Evolutionary conservation across 2,888 invertebrate genomes (phyloP).

Genomic region (Pollenia angustigena): DNA sequence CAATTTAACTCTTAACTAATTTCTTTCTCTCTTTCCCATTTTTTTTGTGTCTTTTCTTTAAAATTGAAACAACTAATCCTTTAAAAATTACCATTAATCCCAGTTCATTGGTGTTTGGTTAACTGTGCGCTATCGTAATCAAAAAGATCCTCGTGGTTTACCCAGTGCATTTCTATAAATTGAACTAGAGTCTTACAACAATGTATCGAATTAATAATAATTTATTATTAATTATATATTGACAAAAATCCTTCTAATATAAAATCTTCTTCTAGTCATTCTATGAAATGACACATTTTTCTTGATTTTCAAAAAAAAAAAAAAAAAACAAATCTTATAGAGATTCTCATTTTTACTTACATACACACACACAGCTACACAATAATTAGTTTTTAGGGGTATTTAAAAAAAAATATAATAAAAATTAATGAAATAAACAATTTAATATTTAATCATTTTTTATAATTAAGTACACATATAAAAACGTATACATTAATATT

Average conservation of each 20-base stretch:
- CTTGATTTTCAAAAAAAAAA: not conserved
- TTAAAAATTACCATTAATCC: conserved; percentile 47
- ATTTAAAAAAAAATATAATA: conserved; percentile 57
- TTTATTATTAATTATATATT: conserved; percentile 37
- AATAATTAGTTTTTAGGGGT: conserved; percentile 61
- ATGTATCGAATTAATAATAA: conserved; percentile 8
- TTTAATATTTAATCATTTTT: conserved; percentile 50
- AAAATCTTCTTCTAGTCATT: conserved; percentile 55
- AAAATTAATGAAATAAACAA: conserved; percentile 48
- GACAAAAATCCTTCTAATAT: conserved; percentile 30
- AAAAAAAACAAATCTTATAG: conserved; percentile 11
- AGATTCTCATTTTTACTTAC: conserved; percentile 45
- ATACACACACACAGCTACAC: conserved; percentile 48
- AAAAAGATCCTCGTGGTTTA: conserved; percentile 98
- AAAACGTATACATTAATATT: conserved; percentile 73
- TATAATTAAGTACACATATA: conserved; percentile 68
- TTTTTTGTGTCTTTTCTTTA: not conserved
- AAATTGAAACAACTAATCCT: not conserved
- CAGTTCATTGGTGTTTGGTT: conserved; percentile 95
- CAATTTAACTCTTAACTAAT: too few species aligned
- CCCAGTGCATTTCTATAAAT: conserved; percentile 98
- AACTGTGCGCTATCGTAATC: conserved; percentile 98
- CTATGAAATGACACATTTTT: conserved; percentile 36
- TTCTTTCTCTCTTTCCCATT: conserved; percentile 15
- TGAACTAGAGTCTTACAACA: conserved; percentile 13